phyloP scores from a whole-genome alignment of 1,140 invertebrate genomes.

The Cheumatopsyche charites region DNA sequence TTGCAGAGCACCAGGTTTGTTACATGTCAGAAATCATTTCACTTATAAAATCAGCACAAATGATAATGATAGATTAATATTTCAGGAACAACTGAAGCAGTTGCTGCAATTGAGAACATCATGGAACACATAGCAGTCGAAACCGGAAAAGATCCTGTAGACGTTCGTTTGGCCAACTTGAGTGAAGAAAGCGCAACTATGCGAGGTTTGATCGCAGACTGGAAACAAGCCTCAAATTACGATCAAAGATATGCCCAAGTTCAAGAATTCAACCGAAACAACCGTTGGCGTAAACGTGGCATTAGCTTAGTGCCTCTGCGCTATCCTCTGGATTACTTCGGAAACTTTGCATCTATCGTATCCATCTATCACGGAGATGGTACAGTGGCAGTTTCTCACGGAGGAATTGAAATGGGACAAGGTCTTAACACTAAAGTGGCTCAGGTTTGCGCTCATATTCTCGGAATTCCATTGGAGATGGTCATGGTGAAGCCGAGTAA shows the following conservation, averaged over 20 bases:
- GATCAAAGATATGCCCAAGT: slow-evolving; percentile 52
- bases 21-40: slow-evolving; percentile 44
- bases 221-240: slow-evolving; percentile 61
- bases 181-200: slow-evolving; percentile 55
- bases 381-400: slow-evolving; percentile 69
- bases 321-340: slow-evolving; percentile 60
- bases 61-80: not conserved
- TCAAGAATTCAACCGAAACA: slow-evolving; percentile 55
- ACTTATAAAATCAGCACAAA: not conserved
- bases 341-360: slow-evolving; percentile 64
- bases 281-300: slow-evolving; percentile 72
- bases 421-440: slow-evolving; percentile 71
- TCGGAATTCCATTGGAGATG: slow-evolving; percentile 74
- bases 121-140: slow-evolving; percentile 82
- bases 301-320: slow-evolving; percentile 64
- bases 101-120: slow-evolving; percentile 75
- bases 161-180: slow-evolving; percentile 71
- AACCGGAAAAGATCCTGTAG: slow-evolving; percentile 70
- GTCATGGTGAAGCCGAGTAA: slow-evolving; percentile 73
- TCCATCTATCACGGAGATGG: slow-evolving; percentile 71
- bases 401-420: slow-evolving; percentile 78
- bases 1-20: slow-evolving; percentile 65
- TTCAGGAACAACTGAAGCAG: slow-evolving; percentile 65
- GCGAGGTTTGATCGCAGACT: slow-evolving; percentile 52
- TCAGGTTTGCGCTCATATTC: slow-evolving; percentile 76